Conservation (phyloP, 1,140 invertebrate species). For the Hypsibius dujardini region DNA sequence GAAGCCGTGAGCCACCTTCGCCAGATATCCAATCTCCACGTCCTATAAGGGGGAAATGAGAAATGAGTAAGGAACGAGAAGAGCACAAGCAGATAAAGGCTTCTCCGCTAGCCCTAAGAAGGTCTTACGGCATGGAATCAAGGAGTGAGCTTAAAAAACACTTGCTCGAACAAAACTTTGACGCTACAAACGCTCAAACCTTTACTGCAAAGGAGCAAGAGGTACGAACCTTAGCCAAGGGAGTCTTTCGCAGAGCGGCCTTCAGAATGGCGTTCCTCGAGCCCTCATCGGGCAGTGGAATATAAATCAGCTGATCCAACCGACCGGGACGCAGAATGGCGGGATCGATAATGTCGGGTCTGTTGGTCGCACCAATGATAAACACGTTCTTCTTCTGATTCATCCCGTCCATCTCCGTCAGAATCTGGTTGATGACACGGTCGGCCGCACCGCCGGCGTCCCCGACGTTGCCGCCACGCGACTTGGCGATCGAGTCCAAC, state of each 20-base stretch:
- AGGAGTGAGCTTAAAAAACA: background rate
- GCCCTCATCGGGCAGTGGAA: conserved; percentile 95
- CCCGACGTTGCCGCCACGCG: conserved; percentile 83
- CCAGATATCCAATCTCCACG: conserved; percentile 80
- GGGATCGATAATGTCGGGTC: conserved; percentile 88
- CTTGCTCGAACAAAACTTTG: background rate
- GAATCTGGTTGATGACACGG: conserved; percentile 96
- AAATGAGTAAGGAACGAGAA: conserved; percentile 19
- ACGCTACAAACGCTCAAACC: conserved; percentile 11
- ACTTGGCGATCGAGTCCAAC: conserved; percentile 96
- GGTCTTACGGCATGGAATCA: background rate
- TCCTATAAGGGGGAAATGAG: no score
- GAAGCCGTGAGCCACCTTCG: conserved; percentile 89
- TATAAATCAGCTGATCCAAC: conserved; percentile 96
- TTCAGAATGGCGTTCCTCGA: conserved; percentile 85
- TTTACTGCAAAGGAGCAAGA: no score
- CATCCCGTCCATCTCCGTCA: conserved; percentile 99
- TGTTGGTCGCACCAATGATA: conserved; percentile 92
- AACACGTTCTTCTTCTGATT: conserved; percentile 99
- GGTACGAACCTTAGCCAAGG: conserved; percentile 73
- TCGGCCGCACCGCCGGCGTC: conserved; percentile 97
- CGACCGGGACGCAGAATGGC: conserved; percentile 94
- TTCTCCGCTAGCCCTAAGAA: no score
- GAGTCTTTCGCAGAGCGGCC: conserved; percentile 89
- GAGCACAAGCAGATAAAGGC: background rate